Evolutionary conservation across 2,113 vertebrate genomes (phyloP), one percentile per base, ranked within the genome.

Genomic region (Macaca fascicularis): DNA sequence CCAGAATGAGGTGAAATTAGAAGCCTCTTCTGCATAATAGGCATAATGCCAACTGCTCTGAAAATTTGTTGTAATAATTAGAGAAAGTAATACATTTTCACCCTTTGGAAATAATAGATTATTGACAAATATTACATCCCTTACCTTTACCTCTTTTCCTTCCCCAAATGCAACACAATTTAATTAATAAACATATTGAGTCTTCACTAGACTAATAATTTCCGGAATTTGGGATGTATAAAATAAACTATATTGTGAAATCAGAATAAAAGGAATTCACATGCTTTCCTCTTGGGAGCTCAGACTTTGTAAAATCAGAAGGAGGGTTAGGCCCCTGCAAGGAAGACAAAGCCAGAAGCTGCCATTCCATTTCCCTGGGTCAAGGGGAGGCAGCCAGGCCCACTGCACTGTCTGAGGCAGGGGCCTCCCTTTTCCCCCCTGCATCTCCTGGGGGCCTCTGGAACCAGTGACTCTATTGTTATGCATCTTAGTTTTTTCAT

Each of bases 251-350:
- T n/a, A 30, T 43, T 57, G 20, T 82, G 52, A 92, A 32, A 61
- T 52, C 50, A 92, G 11, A 93, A n/a, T 14, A 38, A 61, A 83
- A 96, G 79, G 40, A 50, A 23, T 52, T 87, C 70, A 52, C 57
- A 55, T 80, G 23, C 25, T 88, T 93, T 75, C 74, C 64, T 97
- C 40, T 92, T 67, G 40, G 55, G 89, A 88, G 17, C 50, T 93
- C 87, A 81, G 38, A 80, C 27, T 95, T 97, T 89, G 30, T 89
- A 83, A 96, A 93, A 72, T 43, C 32, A 76, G 93, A 95, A 75
- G 10, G 16, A 89, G 23, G 22, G 67, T 43, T 90, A 3, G 2
- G 6, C 35, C 80, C 95, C 84, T 92, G 12, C 38, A 78, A 19
- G 52, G 30, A 81, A 75, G 57, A 59, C 19, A 76, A 84, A 70